Evolutionary conservation across 1,140 invertebrate species (phyloP).

Genomic region (Drosophila melanogaster): Release_6_plus_ISO1_MT NT_033777.3:20454501-20455000

Average conservation of each 20-base stretch:
- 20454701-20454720: too few species aligned
- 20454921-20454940: conserved; percentile 66
- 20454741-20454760: conserved; percentile 1
- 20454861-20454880: conserved; percentile 27
- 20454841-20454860: background rate
- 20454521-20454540: too few species aligned
- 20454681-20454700: too few species aligned
- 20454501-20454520: background rate
- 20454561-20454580: too few species aligned
- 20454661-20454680: too few species aligned
- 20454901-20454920: conserved; percentile 61
- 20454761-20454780: conserved; percentile 16
- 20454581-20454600: too few species aligned
- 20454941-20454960: conserved; percentile 82
- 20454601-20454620: too few species aligned
- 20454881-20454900: conserved; percentile 35
- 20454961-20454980: conserved; percentile 78
- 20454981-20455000: conserved; percentile 76
- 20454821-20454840: conserved; percentile 60
- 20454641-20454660: too few species aligned
- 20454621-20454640: too few species aligned
- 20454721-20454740: too few species aligned
- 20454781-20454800: conserved; percentile 50
- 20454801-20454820: conserved; percentile 74
- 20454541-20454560: too few species aligned